Conservation (phyloP, 1,140 invertebrate genomes). For the Agrilus planipennis region DNA sequence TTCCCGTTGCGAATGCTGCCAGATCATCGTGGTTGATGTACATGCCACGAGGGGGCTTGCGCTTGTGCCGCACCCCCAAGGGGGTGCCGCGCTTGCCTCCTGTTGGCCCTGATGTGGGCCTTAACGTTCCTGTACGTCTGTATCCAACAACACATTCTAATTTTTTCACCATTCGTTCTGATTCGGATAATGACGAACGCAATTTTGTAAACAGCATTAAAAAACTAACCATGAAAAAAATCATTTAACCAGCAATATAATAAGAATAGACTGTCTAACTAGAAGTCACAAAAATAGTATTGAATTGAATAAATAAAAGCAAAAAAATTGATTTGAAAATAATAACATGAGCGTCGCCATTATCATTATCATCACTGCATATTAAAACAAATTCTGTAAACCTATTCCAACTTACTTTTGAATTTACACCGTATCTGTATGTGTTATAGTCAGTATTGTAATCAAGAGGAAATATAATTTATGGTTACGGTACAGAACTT, state of each 20-base stretch:
- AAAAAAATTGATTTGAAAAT: too few species aligned
- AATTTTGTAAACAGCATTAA: background rate
- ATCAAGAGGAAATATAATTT: too few species aligned
- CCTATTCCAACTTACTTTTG: background rate
- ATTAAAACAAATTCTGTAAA: background rate
- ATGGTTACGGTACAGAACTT: too few species aligned
- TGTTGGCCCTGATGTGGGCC: slow-evolving; percentile 55
- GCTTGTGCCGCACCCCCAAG: slow-evolving; percentile 67
- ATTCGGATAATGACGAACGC: too few species aligned
- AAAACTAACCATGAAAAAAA: background rate
- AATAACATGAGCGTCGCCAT: too few species aligned
- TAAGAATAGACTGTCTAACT: background rate
- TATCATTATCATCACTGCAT: too few species aligned
- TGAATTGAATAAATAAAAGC: background rate
- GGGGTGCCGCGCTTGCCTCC: slow-evolving; percentile 34
- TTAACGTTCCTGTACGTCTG: slow-evolving; percentile 63
- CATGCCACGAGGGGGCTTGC: slow-evolving; percentile 90
- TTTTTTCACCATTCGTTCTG: too few species aligned
- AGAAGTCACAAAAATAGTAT: background rate
- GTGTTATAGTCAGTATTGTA: too few species aligned
- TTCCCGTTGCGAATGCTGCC: slow-evolving; percentile 65
- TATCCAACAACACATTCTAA: slow-evolving; percentile 6
- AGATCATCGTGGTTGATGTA: slow-evolving; percentile 95
- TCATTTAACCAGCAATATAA: background rate
- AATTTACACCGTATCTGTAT: too few species aligned